phyloP scores from a whole-genome alignment of 2,888 invertebrate species.

The Morpho deidamia region DNA sequence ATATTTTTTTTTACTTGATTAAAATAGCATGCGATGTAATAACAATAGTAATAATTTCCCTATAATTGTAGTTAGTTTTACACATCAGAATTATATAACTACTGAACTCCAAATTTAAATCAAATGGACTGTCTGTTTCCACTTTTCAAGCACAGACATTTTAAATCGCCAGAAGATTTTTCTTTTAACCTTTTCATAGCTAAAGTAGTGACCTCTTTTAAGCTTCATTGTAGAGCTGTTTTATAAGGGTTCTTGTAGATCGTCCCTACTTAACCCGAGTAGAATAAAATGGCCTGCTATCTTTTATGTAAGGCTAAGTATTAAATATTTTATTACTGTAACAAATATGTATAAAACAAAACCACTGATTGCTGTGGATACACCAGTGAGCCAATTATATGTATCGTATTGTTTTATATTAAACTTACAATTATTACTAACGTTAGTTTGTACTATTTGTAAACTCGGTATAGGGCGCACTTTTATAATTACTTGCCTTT shows the following conservation, averaged over 20 bases:
- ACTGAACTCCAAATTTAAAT: neutral
- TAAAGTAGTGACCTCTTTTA: slow-evolving; percentile 21
- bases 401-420: too few species aligned
- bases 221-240: slow-evolving; percentile 16
- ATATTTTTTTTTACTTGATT: too few species aligned
- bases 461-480: too few species aligned
- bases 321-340: neutral
- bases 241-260: slow-evolving; percentile 16
- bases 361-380: too few species aligned
- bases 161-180: slow-evolving; percentile 13
- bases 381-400: too few species aligned
- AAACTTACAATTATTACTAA: too few species aligned
- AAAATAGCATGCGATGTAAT: too few species aligned
- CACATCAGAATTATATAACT: too few species aligned
- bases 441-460: too few species aligned
- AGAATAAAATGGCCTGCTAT: slow-evolving; percentile 3
- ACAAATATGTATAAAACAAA: neutral
- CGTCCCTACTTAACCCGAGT: slow-evolving; percentile 4
- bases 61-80: too few species aligned
- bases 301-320: slow-evolving; percentile 1
- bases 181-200: slow-evolving; percentile 25
- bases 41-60: too few species aligned
- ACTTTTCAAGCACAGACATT: slow-evolving; percentile 7
- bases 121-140: neutral
- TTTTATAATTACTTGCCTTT: too few species aligned